Base-by-base conservation (phyloP, 1,140 invertebrate species). In the Drosophila mojavensis region DNA sequence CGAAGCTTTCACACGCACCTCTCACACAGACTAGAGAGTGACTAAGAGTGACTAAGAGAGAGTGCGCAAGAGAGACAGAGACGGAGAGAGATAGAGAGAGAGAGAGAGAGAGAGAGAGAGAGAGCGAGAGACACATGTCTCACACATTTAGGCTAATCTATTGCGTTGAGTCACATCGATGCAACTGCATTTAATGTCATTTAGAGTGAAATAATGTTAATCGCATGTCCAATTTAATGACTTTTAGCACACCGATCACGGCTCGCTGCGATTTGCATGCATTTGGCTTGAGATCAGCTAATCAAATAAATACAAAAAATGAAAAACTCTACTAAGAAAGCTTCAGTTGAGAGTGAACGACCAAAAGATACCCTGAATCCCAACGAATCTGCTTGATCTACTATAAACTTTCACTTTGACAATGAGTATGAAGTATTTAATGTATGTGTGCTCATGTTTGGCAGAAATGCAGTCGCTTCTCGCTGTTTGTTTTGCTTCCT, bases 141-240 rank as follows among this genome's bases (percentile, higher is more conserved):
- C 48, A 55, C 36, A 68, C 71, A 74, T 74, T 74, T 74, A 74
- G 71, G 58, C 71, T 74, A 74, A 74, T 61, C 71, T 68, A 68
- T 62, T 56, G 67, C 48, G 60, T n/a, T 55, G 67, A 62, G 59
- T 63, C 67, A 70, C 24, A 41, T 47, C 51, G 51, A 36, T 43
- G 65, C 75, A 59, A 66, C 50, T 64, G 75, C 70, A 71, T 74
- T 83, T 79, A 76, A 69, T 80, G 81, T 84, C 81, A 83, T 78
- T 80, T 84, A 74, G 66, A 74, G 70, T 71, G 81, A 75, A 75
- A 84, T 84, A 84, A 84, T 84, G 72, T 80, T 85, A 85, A 78
- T 81, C 75, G 83, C 83, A 78, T 88, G 80, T 83, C 83, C 73
- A 75, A 88, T 79, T 88, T 83, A 88, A 88, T 88, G 67, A 75